A percentile compares a stretch with the other conserved stretches of the same genome.
Evolutionary conservation across 2,113 vertebrate species (phyloP).

Genomic region (Uropsilus gracilis): DNA sequence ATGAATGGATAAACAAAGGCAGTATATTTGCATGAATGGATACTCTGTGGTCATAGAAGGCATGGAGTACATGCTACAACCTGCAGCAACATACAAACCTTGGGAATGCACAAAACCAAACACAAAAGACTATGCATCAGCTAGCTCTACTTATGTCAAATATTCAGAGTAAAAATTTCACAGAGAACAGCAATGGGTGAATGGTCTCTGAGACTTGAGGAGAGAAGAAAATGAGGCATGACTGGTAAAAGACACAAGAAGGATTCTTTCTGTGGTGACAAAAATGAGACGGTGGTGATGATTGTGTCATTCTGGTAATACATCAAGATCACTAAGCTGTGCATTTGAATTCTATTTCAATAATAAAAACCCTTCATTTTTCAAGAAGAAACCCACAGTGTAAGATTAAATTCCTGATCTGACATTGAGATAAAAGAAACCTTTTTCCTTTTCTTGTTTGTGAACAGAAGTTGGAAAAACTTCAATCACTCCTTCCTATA

Average conservation of each 20-base stretch:
- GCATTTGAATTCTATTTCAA: neutral
- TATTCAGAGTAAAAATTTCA: neutral
- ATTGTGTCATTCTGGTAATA: neutral
- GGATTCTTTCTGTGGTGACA: neutral
- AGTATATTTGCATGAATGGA: neutral
- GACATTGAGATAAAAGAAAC: slow-evolving; percentile 48
- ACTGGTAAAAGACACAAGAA: neutral
- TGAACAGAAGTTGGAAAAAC: slow-evolving; percentile 59
- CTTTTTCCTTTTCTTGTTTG: slow-evolving; percentile 42
- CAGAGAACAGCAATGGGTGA: neutral
- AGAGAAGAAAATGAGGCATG: neutral
- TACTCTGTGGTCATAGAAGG: neutral
- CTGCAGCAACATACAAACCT: neutral
- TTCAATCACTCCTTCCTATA: slow-evolving; percentile 66
- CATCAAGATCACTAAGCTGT: neutral
- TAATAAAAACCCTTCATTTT: neutral
- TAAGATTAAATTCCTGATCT: slow-evolving; percentile 73
- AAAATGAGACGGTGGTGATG: neutral
- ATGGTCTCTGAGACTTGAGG: neutral
- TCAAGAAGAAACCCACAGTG: slow-evolving; percentile 51
- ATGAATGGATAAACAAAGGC: neutral
- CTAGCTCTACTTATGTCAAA: neutral
- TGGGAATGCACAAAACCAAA: neutral
- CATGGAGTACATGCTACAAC: neutral
- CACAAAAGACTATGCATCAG: neutral